Conservation (phyloP, 2,888 invertebrate species). For the Apoderus coryli region DNA sequence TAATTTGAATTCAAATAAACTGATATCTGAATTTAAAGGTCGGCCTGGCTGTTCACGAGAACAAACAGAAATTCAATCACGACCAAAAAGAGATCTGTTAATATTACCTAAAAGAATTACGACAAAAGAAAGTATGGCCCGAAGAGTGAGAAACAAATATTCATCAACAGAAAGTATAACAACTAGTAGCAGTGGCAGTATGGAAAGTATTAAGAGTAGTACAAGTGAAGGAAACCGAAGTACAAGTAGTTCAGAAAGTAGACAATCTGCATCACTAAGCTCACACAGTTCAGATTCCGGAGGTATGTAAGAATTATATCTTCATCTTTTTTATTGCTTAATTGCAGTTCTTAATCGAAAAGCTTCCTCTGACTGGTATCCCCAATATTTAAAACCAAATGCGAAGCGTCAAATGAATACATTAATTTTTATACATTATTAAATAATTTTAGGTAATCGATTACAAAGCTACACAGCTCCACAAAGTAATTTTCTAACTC, state of each 20-base stretch:
- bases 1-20: constrained; percentile 18
- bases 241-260: constrained; percentile 71
- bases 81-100: constrained; percentile 21
- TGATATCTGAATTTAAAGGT: constrained; percentile 44
- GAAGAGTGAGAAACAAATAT: constrained; percentile 47
- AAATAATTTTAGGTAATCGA: constrained; percentile 11
- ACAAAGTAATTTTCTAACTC: constrained; percentile 51
- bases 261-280: constrained; percentile 69
- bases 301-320: too few species aligned
- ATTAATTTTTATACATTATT: too few species aligned
- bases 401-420: too few species aligned
- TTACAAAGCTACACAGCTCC: constrained; percentile 34
- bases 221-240: constrained; percentile 79
- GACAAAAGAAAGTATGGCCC: constrained; percentile 38
- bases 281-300: constrained; percentile 76
- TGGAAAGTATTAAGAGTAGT: constrained; percentile 76
- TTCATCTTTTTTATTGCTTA: too few species aligned
- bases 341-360: too few species aligned
- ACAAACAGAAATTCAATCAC: constrained; percentile 33
- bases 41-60: constrained; percentile 37
- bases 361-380: too few species aligned
- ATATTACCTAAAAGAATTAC: constrained; percentile 25
- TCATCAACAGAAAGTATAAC: constrained; percentile 80
- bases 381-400: too few species aligned
- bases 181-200: constrained; percentile 74